Base-by-base conservation (phyloP, 2,888 invertebrate species). In the Lapara coniferarum region DNA sequence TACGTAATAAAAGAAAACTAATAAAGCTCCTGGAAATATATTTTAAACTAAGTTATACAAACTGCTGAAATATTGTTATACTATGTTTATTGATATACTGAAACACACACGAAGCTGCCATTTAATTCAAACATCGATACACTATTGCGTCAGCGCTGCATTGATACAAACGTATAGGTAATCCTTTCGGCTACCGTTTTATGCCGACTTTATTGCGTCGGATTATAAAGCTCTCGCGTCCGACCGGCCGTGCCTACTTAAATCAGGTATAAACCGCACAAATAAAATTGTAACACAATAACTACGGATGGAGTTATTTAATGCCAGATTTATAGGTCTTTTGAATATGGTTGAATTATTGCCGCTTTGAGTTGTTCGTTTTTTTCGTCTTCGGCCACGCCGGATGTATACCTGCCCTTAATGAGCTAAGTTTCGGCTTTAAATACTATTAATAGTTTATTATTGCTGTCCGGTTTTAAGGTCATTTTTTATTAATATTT, bases 171-270 rank as follows among this genome's bases (percentile, higher is more conserved):
- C 84, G 83, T 85, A 86, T 80, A 85, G 83, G 84, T 89, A 91
- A 91, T 90, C 89, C 89, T 87, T 87, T 85, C 86, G 84, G 91
- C 92, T 91, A 92, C 92, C 90, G 92, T 90, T 90, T 88, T 86
- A 86, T 86, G 78, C 81, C 82, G 78, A 85, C 86, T 89, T 87
- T 90, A 90, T 85, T 83, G 79, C 77, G 75, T 71, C 75, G 82
- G 87, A 86, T 89, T 86, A 89, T 81, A 82, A 78, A 75, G 73
- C 69, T 73, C 72, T 30, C 55, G 55, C 55, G 55, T 55, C 55
- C 53, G 68, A 10, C 72, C 53, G 68, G 8, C 72, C 57, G 57
- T 68, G 44, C 53, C 53, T 53, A 53, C 53, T 63, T 56, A 56
- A 67, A 67, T 52, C 25, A 56, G 19, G 69, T 57, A 69, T 63